Conservation (phyloP, 2,113 vertebrate species). For the Ancistrus triradiatus region DNA sequence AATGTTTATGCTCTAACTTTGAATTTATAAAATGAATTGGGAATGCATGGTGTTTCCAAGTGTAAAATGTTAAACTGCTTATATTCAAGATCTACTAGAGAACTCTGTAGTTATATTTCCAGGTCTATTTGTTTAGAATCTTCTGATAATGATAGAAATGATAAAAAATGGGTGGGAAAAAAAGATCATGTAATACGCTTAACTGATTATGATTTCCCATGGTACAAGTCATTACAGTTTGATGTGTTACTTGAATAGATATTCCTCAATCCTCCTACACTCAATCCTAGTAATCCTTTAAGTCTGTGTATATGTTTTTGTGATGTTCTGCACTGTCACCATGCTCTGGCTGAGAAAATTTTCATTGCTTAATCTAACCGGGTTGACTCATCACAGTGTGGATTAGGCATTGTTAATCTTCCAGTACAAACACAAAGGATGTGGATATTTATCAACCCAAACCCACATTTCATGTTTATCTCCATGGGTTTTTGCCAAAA, state of each 20-base stretch:
- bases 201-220: constrained; percentile 20
- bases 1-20: too few relatives aligned
- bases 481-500: too few relatives aligned
- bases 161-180: constrained; percentile 18
- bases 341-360: constrained; percentile 36
- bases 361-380: too few relatives aligned
- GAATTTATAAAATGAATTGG: background rate
- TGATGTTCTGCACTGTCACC: constrained; percentile 12
- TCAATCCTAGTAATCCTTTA: too few relatives aligned
- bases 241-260: too few relatives aligned
- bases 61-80: background rate
- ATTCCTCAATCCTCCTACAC: too few relatives aligned
- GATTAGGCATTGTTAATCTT: constrained; percentile 56
- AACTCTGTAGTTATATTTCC: constrained; percentile 2
- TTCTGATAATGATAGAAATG: constrained; percentile 11
- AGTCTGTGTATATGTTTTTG: too few relatives aligned
- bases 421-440: constrained; percentile 49
- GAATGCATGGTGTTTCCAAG: background rate
- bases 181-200: constrained; percentile 8
- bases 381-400: constrained; percentile 65
- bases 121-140: background rate
- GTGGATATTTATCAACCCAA: constrained; percentile 54
- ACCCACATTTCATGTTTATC: constrained; percentile 43
- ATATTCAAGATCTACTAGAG: background rate
- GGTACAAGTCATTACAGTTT: constrained; percentile 4